phyloP scores from a whole-genome alignment of 2,888 invertebrate species.

The Himalopsyche japonica region DNA sequence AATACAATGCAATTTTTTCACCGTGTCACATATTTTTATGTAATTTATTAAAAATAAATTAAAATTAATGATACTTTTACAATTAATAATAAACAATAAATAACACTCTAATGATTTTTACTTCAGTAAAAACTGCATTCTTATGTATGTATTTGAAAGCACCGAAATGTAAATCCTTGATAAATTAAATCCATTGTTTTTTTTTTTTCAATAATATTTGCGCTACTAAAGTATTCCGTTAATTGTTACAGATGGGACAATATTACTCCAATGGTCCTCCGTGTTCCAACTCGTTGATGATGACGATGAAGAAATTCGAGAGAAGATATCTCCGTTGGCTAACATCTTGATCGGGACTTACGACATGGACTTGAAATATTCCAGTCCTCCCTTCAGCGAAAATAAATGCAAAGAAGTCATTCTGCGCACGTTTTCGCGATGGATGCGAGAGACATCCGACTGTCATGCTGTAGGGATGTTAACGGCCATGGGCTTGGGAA shows the following conservation, averaged over 20 bases:
- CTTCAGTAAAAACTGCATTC: too few relatives aligned
- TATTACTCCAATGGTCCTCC: constrained; percentile 49
- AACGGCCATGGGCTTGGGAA: constrained; percentile 47
- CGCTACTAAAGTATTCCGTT: background rate
- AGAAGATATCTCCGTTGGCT: constrained; percentile 36
- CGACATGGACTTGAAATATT: background rate
- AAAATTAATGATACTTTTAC: too few relatives aligned
- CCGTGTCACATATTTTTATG: too few relatives aligned
- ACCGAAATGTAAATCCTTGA: background rate
- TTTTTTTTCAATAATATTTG: background rate
- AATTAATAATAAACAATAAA: too few relatives aligned
- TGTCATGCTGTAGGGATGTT: constrained; percentile 42
- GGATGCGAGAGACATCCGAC: constrained; percentile 12
- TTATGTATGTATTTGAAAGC: too few relatives aligned
- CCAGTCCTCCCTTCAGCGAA: constrained; percentile 31
- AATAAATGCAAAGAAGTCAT: constrained; percentile 42
- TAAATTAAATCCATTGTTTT: background rate
- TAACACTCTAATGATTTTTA: too few relatives aligned
- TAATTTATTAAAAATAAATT: too few relatives aligned
- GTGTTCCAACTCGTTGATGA: constrained; percentile 60
- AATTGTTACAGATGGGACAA: constrained; percentile 47
- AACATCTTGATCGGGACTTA: constrained; percentile 5
- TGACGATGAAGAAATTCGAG: constrained; percentile 53
- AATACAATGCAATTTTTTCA: too few relatives aligned
- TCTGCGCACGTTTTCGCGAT: constrained; percentile 29